Base-by-base conservation (phyloP, 2,113 vertebrate species). In the Chloropsis hardwickii region DNA sequence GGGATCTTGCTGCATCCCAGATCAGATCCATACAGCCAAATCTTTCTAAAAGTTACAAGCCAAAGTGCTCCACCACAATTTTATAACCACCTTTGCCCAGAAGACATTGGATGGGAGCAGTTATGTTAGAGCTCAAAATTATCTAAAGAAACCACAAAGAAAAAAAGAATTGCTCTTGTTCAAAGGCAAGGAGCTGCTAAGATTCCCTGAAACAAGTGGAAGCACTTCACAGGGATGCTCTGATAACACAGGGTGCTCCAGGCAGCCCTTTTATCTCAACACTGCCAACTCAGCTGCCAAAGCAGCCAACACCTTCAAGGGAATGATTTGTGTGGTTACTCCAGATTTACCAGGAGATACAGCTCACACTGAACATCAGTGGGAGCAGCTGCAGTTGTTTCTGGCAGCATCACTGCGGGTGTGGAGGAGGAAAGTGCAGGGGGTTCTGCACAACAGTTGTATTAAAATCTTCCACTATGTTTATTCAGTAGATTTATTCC, bases 221-320 rank as follows among this genome's bases (percentile, higher is more conserved):
- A 82, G 50, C 62, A 66, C 62, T 90, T 90, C 87, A 77, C 71
- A 85, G 4, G 60, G 84, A 50, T 54, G 81, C 31, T 85, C 60
- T 5, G 47, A 73, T 73, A 50, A 66, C 2, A 28, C 0, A 3
- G 50, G 54, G 39, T 56, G 94, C 94, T 94, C 42, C 21, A 88
- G 93, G 81, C 93, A 86, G 67, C 71, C 4, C 94, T 96, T 96
- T 94, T 27, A 95, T 94, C 92, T 93, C 67, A 6, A 66, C 56
- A 4, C 22, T 25, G 56, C 67, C 67, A 76, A 35, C 54, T 27
- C 1, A 1, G 81, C 51, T 92, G 94, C 94, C 96, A 93, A 72
- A 12, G 58, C 86, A 81, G 22, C 78, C 2, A 0, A 92, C 88
- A 85, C 54, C 64, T 91, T 88, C 82, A 61, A 82, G 81, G 71